A percentile compares a stretch with the other conserved stretches of the same genome.
phyloP scores from a whole-genome alignment of 1,140 invertebrate genomes.

The Meloidogyne floridensis region DNA sequence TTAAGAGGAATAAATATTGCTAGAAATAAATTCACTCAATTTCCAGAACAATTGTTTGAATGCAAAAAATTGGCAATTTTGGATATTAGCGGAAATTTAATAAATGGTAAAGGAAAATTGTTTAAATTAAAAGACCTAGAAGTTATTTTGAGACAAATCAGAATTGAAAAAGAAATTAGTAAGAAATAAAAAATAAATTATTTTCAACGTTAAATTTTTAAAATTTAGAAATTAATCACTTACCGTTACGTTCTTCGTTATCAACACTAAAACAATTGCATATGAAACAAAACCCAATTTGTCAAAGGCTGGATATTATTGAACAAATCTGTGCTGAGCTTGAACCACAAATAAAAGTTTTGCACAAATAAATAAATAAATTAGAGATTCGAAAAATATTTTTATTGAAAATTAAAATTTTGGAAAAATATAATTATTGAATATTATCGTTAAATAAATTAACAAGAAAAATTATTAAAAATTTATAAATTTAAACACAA shows the following conservation, averaged over 20 bases:
- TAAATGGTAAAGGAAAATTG: slow-evolving; percentile 41
- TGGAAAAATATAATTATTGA: not conserved
- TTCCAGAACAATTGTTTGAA: slow-evolving; percentile 45
- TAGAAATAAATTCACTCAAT: slow-evolving; percentile 40
- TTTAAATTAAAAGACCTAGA: not conserved
- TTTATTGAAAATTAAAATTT: not conserved
- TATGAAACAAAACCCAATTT: slow-evolving; percentile 41
- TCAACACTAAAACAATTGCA: slow-evolving; percentile 47
- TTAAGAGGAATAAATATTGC: slow-evolving; percentile 53
- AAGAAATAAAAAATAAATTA: no score
- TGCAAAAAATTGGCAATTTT: slow-evolving; percentile 42
- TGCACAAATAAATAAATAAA: slow-evolving; percentile 10
- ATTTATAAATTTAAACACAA: slow-evolving; percentile 12
- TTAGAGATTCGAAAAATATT: no score
- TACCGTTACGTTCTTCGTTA: slow-evolving; percentile 30
- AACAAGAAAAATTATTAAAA: not conserved
- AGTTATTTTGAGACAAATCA: no score
- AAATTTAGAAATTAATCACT: slow-evolving; percentile 48
- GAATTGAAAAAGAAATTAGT: no score
- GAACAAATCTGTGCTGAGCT: not conserved
- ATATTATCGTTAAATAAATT: no score
- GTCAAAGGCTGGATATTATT: slow-evolving; percentile 7
- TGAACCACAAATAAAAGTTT: slow-evolving; percentile 23
- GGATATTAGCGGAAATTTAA: slow-evolving; percentile 52
- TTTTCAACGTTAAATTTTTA: not conserved